These are phyloP conservation scores for Graptemys geographica DNA, from an alignment of 2,797 vertebrate genomes.

Conservation along the genomic window DNA sequence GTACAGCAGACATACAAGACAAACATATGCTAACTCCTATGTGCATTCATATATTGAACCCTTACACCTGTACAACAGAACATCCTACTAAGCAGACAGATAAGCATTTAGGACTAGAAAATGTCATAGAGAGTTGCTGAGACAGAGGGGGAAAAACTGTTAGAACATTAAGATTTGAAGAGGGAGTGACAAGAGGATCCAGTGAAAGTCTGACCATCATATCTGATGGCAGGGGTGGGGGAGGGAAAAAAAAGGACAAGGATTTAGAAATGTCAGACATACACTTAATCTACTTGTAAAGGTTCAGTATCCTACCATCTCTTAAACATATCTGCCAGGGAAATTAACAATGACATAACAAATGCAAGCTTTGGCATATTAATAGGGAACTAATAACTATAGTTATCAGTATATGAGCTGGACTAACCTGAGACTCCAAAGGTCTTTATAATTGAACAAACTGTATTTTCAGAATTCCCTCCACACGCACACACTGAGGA, in stretches of 20 bases:
- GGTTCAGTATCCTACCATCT: neutral
- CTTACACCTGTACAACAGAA: neutral
- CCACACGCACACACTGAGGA: neutral
- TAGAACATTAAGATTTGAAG: neutral
- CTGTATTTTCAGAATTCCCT: neutral
- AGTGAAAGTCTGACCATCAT: neutral
- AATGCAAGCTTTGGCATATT: rapidly evolving
- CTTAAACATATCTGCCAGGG: neutral
- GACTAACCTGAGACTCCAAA: neutral
- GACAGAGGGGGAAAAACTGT: neutral
- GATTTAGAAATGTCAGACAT: neutral
- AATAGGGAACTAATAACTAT: rapidly evolving
- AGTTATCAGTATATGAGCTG: neutral
- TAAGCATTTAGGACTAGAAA: neutral
- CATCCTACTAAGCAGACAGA: neutral
- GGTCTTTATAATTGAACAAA: neutral
- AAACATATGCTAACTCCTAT: neutral
- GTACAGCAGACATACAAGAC: neutral
- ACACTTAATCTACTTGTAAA: neutral
- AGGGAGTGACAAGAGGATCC: neutral
- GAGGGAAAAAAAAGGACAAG: neutral
- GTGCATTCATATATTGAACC: neutral
- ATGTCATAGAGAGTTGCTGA: neutral
- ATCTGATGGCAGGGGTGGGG: neutral
- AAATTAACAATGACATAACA: neutral